Evolutionary conservation across 2,888 invertebrate species (phyloP), one percentile per base, ranked within the genome.

Genomic region (Camponotus fellah): DNA sequence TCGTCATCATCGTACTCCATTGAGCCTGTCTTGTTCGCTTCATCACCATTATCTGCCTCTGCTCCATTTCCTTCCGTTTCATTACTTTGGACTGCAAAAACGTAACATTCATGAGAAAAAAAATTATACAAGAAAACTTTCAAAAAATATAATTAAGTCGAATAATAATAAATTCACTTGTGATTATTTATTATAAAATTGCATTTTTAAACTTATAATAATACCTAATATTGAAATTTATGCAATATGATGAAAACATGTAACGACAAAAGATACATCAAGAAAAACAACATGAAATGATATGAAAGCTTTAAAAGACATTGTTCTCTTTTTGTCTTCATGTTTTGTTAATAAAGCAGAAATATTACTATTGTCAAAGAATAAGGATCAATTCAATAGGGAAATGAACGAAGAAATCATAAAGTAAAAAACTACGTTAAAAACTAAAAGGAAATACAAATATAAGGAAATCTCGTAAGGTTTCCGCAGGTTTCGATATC

Each of bases 1-100:
- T 92, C 85, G 56, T 89, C 86, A 56, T 89, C 87, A 2, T 89
- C 89, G 82, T 88, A 90, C 40, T 90, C 86, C 46, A 85, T 85
- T 65, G 66, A 83, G 0, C 37, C 58, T 34, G 64, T 68, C 65
- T 85, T 76, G 72, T 87, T 82, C 58, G 76, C 75, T 66, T 80
- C 74, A 49, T 64, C 60, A n/a, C 40, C 10, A 21, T 17, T 77
- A 37, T 80, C 5, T 49, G 17, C 26, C 43, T 53, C 74, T 79
- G 9, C 65, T 14, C 87, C 84, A 37, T 84, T 82, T 10, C 86
- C 81, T 12, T 83, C 80, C 17, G 40, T 60, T 49, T 34, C 60
- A 79, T 79, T 79, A 79, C 34, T 79, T 79, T 26, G 79, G 79
- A 69, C 79, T 79, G 79, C 34, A 71, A 79, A 71, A 60, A 71